These are phyloP conservation scores for Corapipo altera DNA, from an alignment of 2,113 vertebrate species.

Conservation along the genomic window DNA sequence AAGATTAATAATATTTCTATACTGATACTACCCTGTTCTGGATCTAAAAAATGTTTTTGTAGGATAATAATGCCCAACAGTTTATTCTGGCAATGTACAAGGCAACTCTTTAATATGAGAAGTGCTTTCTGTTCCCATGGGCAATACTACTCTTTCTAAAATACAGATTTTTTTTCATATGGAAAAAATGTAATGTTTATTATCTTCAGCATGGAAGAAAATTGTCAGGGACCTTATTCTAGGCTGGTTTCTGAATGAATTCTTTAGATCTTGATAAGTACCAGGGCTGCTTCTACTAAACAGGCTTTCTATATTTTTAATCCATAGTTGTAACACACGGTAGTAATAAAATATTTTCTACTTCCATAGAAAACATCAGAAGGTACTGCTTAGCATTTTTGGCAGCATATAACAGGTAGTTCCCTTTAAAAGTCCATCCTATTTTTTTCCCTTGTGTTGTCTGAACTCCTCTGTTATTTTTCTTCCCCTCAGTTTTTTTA, in stretches of 20 bases:
- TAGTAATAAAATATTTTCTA: neutral
- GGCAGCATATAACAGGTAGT: neutral
- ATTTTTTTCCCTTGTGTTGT: neutral
- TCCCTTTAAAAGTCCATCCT: neutral
- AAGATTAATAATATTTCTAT: neutral
- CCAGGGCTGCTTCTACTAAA: neutral
- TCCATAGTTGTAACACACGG: neutral
- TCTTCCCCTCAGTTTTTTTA: rapidly evolving
- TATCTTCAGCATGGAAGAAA: neutral
- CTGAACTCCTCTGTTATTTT: neutral
- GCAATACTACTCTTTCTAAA: neutral
- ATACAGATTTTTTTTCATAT: neutral
- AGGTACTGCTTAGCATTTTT: neutral
- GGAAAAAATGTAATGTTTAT: neutral
- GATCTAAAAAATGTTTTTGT: neutral
- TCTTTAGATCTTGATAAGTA: neutral
- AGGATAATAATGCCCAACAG: neutral
- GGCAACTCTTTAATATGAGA: neutral
- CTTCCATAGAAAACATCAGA: neutral
- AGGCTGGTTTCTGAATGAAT: neutral
- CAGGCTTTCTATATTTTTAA: neutral
- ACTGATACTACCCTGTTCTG: neutral
- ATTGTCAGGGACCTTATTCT: neutral
- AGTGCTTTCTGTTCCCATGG: neutral
- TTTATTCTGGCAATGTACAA: neutral